Evolutionary conservation across 2,797 vertebrate genomes (phyloP).

Genomic region (Typhlichthys subterraneus): DNA sequence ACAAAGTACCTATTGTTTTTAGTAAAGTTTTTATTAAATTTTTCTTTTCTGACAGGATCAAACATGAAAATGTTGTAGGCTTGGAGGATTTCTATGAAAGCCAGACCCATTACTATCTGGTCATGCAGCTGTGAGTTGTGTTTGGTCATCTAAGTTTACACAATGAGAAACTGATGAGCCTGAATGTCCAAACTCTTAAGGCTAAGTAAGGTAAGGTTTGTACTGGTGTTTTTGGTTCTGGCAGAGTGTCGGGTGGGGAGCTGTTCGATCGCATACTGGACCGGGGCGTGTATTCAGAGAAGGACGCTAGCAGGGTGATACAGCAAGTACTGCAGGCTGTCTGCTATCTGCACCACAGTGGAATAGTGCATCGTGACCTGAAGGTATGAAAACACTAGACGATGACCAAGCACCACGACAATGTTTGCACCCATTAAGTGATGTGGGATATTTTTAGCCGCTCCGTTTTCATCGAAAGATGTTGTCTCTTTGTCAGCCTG

Average conservation of each 20-base stretch:
- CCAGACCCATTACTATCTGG: constrained; percentile 91
- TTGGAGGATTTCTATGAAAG: constrained; percentile 97
- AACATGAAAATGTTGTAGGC: constrained; percentile 93
- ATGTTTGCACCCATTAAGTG: no score
- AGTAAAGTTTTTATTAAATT: not conserved
- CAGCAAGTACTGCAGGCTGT: constrained; percentile 93
- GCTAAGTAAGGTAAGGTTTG: not conserved
- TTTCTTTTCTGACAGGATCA: constrained; percentile 79
- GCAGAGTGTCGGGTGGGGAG: constrained; percentile 93
- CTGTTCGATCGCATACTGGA: constrained; percentile 98
- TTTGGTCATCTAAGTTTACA: not conserved
- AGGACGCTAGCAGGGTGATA: constrained; percentile 93
- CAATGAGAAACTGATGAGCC: not conserved
- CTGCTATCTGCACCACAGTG: constrained; percentile 88
- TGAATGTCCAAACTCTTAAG: not conserved
- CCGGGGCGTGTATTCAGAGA: constrained; percentile 93
- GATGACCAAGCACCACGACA: not conserved
- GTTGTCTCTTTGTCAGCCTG: constrained; percentile 78
- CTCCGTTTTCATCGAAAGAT: not conserved
- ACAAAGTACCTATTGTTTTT: not conserved
- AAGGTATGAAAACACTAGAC: constrained; percentile 77
- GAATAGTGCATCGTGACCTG: constrained; percentile 92
- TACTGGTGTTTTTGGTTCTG: accelerated
- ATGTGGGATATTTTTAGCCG: not conserved
- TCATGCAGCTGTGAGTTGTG: constrained; percentile 95